Evolutionary conservation across 2,797 vertebrate genomes (phyloP), one percentile per base, ranked within the genome.

Genomic region (Epinephelus coioides): DNA sequence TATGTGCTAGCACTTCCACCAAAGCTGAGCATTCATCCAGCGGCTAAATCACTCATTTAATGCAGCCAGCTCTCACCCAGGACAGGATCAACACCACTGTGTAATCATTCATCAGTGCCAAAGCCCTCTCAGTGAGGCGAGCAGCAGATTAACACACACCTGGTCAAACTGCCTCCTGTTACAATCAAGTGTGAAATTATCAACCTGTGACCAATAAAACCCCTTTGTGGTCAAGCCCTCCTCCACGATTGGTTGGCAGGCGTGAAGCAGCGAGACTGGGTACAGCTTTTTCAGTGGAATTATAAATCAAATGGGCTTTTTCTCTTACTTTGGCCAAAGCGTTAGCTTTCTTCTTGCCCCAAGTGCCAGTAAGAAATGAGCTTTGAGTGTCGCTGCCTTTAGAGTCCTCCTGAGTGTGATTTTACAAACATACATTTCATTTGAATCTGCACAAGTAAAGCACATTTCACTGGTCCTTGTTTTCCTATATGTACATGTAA

Each of bases 331-430:
- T 96, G 87, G 88, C 84, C 90, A 95, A 63, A 80, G 89, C 87
- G 92, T 90, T 94, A 79, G 94, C 88, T 94, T 95, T 96, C 96
- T 94, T 96, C 96, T 95, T 96, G 93, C 95, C 94, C 96, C 96
- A 96, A 93, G 95, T 89, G 90, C 95, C 95, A 89, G 92, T 92
- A 85, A 95, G 94, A 96, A 96, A 96, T 81, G 94, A 95, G 90
- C 91, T 95, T 87, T 96, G 96, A 90, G 76, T 92, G 90, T 96
- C 95, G 90, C 88, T 95, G 95, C 92, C 84, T 95, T 95, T 96
- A 94, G 79, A 87, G 81, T 96, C 95, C 91, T 95, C 95, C 92
- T 94, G 94, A 92, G 88, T 84, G 87, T 92, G 88, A 91, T 88
- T 95, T 95, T 96, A 92, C 88, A 96, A 94, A 96, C 90, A 96